Conservation (phyloP, 2,888 invertebrate species). For the Cataglyphis livida region DNA sequence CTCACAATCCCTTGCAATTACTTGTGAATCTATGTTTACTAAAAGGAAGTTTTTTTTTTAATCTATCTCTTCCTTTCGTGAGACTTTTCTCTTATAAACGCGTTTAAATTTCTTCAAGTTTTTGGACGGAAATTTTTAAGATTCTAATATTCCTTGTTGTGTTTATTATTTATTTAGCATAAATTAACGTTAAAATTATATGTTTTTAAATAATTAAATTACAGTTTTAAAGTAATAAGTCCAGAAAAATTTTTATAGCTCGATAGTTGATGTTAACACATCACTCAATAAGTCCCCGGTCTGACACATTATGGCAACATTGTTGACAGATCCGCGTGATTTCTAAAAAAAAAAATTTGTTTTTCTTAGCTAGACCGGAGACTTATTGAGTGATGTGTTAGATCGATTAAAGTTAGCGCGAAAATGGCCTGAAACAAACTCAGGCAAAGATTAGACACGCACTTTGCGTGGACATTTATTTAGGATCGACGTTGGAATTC, state of each 20-base stretch:
- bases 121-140: neutral
- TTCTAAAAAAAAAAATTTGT: too few species aligned
- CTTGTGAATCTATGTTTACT: neutral
- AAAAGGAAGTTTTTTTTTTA: neutral
- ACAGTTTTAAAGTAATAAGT: neutral
- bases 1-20: constrained; percentile 31
- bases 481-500: neutral
- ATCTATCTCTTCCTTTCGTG: neutral
- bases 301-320: too few species aligned
- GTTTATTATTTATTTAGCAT: neutral
- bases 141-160: neutral
- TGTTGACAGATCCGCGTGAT: too few species aligned
- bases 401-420: neutral
- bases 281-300: too few species aligned
- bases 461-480: constrained; percentile 2
- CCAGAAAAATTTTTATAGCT: neutral
- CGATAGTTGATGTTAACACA: neutral
- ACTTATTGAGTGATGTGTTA: neutral
- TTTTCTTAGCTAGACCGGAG: too few species aligned
- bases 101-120: neutral
- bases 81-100: neutral
- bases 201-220: neutral
- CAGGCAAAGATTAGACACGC: neutral
- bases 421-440: neutral
- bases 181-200: neutral